Conservation (phyloP, 1,140 invertebrate species). For the Drosophila obscura region DNA sequence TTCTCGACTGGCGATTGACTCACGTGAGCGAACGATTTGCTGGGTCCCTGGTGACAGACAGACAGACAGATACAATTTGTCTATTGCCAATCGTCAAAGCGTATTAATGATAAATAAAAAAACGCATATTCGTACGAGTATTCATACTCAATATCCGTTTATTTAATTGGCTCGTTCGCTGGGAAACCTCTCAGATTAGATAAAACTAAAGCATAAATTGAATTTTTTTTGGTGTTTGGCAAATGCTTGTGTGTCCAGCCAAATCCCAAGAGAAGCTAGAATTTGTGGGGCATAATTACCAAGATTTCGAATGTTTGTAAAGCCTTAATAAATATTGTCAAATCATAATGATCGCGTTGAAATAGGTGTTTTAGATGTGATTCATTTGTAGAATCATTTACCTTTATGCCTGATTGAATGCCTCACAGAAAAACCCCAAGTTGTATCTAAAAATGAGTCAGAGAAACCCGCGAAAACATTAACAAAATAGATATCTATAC, state of each 20-base stretch:
- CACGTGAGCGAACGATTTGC: slow-evolving; percentile 67
- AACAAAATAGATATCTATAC: slow-evolving; percentile 6
- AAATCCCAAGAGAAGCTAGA: neutral
- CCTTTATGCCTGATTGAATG: too few species aligned
- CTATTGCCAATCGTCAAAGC: slow-evolving; percentile 49
- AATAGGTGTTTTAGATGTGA: neutral
- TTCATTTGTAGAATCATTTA: too few species aligned
- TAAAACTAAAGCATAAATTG: slow-evolving; percentile 15
- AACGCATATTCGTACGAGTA: too few species aligned
- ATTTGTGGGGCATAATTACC: slow-evolving; percentile 2
- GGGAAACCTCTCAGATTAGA: slow-evolving; percentile 46
- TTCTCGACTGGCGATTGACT: slow-evolving; percentile 14
- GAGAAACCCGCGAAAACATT: neutral
- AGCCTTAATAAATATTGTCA: neutral
- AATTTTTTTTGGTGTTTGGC: neutral
- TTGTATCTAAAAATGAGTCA: slow-evolving; percentile 18
- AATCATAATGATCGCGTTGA: too few species aligned
- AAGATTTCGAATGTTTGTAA: slow-evolving; percentile 16
- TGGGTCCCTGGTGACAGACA: slow-evolving; percentile 39
- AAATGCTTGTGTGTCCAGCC: slow-evolving; percentile 8
- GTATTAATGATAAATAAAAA: slow-evolving; percentile 21
- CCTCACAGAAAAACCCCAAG: neutral
- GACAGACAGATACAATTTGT: slow-evolving; percentile 69
- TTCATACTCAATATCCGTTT: too few species aligned
- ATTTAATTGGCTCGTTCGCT: slow-evolving; percentile 22